Percentiles rank a stretch among this genome's conserved stretches.
Evolutionary conservation across 2,797 vertebrate genomes (phyloP).

Genomic region (Petrocephalus sullivani): DNA sequence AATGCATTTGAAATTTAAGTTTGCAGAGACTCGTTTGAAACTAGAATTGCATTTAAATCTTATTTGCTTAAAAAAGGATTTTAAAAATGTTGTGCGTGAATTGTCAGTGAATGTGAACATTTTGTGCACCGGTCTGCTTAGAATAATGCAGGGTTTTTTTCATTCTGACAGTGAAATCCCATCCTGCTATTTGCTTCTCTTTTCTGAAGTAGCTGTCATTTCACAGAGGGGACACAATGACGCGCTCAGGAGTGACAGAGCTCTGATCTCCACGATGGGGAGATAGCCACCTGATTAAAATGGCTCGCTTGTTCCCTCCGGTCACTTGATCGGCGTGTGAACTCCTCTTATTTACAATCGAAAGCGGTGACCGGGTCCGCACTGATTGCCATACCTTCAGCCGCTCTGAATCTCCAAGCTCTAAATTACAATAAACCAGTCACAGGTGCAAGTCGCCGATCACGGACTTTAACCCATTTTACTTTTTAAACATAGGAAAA

Average conservation of each 20-base stretch:
- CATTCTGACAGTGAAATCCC: conserved; percentile 72
- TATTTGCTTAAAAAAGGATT: background rate
- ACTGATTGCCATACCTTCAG: conserved; percentile 38
- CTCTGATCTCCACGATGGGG: conserved; percentile 81
- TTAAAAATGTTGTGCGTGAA: background rate
- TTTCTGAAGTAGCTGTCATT: conserved; percentile 75
- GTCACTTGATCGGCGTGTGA: conserved; percentile 87
- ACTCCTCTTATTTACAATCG: conserved; percentile 80
- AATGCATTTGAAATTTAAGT: background rate
- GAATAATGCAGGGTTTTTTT: conserved; percentile 47
- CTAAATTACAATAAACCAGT: conserved; percentile 12
- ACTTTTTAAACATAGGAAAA: background rate
- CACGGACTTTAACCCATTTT: background rate
- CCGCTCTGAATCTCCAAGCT: conserved; percentile 22
- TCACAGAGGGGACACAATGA: conserved; percentile 66
- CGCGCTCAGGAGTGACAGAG: conserved; percentile 62
- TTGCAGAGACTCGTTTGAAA: background rate
- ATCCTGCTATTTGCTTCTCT: conserved; percentile 64
- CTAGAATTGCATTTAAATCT: background rate
- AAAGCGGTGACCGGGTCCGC: conserved; percentile 60
- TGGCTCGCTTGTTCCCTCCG: conserved; percentile 77
- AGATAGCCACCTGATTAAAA: conserved; percentile 87
- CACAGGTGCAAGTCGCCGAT: conserved; percentile 21
- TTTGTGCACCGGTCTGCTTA: conserved; percentile 33
- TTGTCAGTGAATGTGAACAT: conserved; percentile 34